Evolutionary conservation across 2,797 vertebrate genomes (phyloP), one percentile per base, ranked within the genome.

Genomic region (Anabas testudineus): DNA sequence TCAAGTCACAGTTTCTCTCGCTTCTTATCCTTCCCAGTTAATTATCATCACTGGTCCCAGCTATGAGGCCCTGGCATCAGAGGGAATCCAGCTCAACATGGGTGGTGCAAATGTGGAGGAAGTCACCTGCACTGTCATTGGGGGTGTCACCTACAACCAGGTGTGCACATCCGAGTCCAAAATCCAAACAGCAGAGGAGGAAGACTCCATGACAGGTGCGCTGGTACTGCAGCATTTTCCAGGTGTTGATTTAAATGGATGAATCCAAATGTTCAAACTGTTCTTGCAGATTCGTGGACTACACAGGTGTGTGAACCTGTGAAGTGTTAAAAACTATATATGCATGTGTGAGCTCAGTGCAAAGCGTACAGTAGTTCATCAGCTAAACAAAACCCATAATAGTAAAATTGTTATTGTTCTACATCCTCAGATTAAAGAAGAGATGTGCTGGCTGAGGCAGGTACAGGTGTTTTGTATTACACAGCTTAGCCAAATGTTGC

Each of bases 31-130:
- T 45, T 56, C 24, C 10, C 34, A 97, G 93, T 88, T 97, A 56
- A 96, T 97, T 41, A 97, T 98, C 90, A 97, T 98, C 52, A 96
- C 96, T 0, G 95, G 96, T 4, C 93, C 96, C 1, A 93, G 94
- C 69, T 98, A 96, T 0, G 96, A 97, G 48, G 90, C 95, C 1
- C 88, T 97, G 81, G 84, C 96, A 0, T 93, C 96, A 0, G 96
- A 97, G 70, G 95, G 95, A 54, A 94, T 97, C 87, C 96, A 96
- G 79, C 93, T 97, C 77, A 96, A 95, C 7, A 75, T 96, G 84
- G 92, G 90, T 0, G 79, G 90, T 0, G 84, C 88, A 22, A 93
- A 83, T 15, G 90, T 94, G 16, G 95, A 96, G 22, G 95, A 95
- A 26, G 91, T 95, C 59, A 93, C 95, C 37, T 96, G 96, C 30